phyloP scores from a whole-genome alignment of 2,797 vertebrate genomes.

The Todus mexicanus region DNA sequence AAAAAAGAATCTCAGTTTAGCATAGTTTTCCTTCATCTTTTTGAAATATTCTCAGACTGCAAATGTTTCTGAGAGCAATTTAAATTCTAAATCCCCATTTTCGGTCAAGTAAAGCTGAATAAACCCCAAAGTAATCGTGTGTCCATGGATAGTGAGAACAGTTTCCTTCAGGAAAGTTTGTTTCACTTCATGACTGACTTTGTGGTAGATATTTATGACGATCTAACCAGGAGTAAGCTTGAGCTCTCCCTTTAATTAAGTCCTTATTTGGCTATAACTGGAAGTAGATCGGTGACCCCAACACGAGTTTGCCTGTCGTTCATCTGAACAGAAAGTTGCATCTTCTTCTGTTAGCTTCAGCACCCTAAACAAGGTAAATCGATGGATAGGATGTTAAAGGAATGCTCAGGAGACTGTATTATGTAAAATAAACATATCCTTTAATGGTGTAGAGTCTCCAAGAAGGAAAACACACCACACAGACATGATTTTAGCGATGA shows the following conservation, averaged over 20 bases:
- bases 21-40: neutral
- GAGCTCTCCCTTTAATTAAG: neutral
- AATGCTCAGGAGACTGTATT: neutral
- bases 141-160: neutral
- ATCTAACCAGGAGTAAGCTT: neutral
- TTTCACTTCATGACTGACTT: neutral
- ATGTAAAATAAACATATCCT: neutral
- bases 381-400: neutral
- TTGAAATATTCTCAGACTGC: neutral
- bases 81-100: constrained; percentile 8
- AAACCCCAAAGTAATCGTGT: neutral
- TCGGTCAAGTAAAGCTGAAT: neutral
- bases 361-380: neutral
- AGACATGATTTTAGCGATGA: neutral
- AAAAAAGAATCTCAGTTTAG: neutral
- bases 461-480: neutral
- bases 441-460: neutral
- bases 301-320: neutral
- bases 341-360: neutral
- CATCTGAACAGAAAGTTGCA: neutral
- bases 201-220: neutral
- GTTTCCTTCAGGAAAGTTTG: neutral
- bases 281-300: neutral
- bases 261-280: neutral
- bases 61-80: neutral